Evolutionary conservation across 2,113 vertebrate species (phyloP).

Genomic region (Cariama cristata): DNA sequence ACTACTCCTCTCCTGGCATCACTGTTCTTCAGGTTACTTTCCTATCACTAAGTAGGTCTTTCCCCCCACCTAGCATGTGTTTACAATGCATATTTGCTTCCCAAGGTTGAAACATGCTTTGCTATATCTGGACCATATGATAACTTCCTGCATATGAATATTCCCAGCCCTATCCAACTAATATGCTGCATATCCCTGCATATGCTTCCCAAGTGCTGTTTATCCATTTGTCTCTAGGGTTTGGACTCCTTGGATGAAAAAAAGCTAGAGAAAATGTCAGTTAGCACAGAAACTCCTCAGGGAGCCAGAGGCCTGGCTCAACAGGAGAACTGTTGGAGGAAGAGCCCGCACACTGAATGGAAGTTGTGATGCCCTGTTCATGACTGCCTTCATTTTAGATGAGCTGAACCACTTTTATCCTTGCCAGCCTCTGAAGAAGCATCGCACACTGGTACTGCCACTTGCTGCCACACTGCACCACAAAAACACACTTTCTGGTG

Average conservation of each 20-base stretch:
- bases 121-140: not conserved
- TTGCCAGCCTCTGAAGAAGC: not conserved
- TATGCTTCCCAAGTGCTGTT: not conserved
- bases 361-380: not conserved
- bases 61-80: not conserved
- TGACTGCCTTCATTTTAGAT: not conserved
- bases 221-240: not conserved
- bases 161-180: not conserved
- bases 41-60: not conserved
- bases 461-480: not conserved
- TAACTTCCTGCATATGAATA: not conserved
- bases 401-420: not conserved
- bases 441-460: fast-evolving
- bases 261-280: not conserved
- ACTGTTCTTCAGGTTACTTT: not conserved
- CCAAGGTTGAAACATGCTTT: not conserved
- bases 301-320: not conserved
- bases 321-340: not conserved
- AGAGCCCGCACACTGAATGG: not conserved
- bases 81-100: not conserved
- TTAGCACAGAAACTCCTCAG: not conserved
- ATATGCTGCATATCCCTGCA: not conserved
- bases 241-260: not conserved
- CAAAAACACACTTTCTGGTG: not conserved
- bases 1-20: not conserved